Conservation (phyloP, 2,797 vertebrate genomes). For the Babyrousa celebensis region DNA sequence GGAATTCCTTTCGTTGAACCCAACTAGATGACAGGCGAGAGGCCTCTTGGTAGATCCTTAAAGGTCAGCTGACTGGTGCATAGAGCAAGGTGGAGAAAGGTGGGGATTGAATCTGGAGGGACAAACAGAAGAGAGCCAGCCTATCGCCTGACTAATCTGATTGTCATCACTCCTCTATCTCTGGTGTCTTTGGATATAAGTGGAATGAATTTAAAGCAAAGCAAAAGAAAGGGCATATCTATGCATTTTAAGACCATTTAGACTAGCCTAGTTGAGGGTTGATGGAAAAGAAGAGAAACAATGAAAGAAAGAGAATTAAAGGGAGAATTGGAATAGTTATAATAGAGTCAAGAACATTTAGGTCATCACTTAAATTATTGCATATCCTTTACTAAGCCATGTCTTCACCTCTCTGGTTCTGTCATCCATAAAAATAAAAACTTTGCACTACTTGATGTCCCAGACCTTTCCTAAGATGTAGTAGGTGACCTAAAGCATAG, state of each 20-base stretch:
- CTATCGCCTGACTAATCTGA: background rate
- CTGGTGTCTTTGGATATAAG: background rate
- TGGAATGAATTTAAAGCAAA: background rate
- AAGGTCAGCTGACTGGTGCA: background rate
- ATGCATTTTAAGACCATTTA: background rate
- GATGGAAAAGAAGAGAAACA: background rate
- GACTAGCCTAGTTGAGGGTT: background rate
- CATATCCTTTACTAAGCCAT: background rate
- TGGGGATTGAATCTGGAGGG: background rate
- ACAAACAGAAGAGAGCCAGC: background rate
- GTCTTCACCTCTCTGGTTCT: constrained; percentile 15
- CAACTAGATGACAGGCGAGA: background rate
- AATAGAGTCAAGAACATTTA: constrained; percentile 30
- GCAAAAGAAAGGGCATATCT: background rate
- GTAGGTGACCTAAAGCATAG: background rate
- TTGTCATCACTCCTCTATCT: background rate
- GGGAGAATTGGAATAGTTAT: background rate
- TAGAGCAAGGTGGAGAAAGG: background rate
- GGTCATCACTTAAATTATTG: background rate
- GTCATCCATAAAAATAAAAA: background rate
- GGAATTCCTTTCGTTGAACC: background rate
- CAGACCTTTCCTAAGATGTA: background rate
- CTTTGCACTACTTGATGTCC: background rate
- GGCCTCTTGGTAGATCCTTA: background rate
- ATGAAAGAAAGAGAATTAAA: background rate